Conservation (phyloP, 2,888 invertebrate species). For the Melangyna quadrimaculata region DNA sequence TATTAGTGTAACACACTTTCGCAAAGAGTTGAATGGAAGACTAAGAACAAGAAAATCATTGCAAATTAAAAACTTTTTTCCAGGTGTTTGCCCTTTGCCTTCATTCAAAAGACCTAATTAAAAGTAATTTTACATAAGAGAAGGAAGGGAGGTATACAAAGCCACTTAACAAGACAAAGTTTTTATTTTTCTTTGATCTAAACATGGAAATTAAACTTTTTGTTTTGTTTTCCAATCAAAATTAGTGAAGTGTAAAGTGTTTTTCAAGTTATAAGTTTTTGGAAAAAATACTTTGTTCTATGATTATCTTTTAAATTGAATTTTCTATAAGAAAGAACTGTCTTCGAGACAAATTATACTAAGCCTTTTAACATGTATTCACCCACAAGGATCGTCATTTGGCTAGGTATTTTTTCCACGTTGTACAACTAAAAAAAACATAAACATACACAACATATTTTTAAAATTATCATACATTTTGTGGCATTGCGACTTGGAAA, state of each 20-base stretch:
- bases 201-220: neutral
- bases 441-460: neutral
- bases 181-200: neutral
- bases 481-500: constrained; percentile 38
- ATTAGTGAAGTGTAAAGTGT: neutral
- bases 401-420: too few species aligned
- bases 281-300: neutral
- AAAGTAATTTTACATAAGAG: neutral
- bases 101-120: constrained; percentile 9
- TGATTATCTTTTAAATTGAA: too few species aligned
- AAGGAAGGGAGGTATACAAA: neutral
- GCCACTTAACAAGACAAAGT: constrained; percentile 23
- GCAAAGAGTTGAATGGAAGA: neutral
- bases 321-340: too few species aligned
- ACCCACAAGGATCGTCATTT: too few species aligned
- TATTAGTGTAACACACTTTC: constrained; percentile 6
- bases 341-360: too few species aligned
- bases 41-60: neutral
- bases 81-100: neutral
- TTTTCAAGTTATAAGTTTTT: neutral
- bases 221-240: neutral
- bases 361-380: too few species aligned
- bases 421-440: too few species aligned
- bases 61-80: constrained; percentile 25
- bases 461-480: constrained; percentile 35